These are phyloP conservation scores for Gymnodraco acuticeps DNA, from an alignment of 2,797 vertebrate genomes.

Conservation along the genomic window DNA sequence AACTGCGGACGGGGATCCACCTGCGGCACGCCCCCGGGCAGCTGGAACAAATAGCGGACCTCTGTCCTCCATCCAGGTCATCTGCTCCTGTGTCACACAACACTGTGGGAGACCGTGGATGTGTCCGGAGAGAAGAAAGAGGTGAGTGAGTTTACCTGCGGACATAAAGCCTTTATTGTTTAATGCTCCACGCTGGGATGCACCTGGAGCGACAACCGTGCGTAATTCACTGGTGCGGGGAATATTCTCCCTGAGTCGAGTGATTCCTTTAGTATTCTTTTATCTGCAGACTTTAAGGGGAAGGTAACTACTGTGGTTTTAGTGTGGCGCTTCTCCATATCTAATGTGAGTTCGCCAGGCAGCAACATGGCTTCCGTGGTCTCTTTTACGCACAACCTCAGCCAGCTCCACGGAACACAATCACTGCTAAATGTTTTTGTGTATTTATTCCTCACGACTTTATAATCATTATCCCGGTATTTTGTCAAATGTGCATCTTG, in stretches of 20 bases:
- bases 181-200: not conserved
- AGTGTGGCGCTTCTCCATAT: slow-evolving; percentile 15
- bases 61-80: slow-evolving; percentile 27
- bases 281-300: not conserved
- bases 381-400: slow-evolving; percentile 45
- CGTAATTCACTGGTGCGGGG: not conserved
- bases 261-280: not conserved
- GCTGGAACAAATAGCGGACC: slow-evolving; percentile 76
- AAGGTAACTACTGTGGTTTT: not conserved
- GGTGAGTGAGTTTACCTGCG: slow-evolving; percentile 66
- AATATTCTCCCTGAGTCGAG: not conserved
- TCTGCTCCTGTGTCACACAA: slow-evolving; percentile 21
- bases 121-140: slow-evolving; percentile 43
- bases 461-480: not conserved
- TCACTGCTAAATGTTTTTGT: not conserved
- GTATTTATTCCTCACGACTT: not conserved
- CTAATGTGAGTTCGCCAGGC: slow-evolving; percentile 10
- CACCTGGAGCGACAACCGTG: slow-evolving; percentile 23
- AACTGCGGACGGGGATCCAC: slow-evolving; percentile 57
- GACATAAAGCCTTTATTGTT: slow-evolving; percentile 62
- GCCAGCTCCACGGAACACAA: not conserved
- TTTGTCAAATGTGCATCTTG: not conserved
- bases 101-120: slow-evolving; percentile 31
- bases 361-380: slow-evolving; percentile 58
- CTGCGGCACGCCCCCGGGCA: slow-evolving; percentile 69